These are phyloP conservation scores for Gallinago undulata DNA, from an alignment of 2,113 vertebrate genomes.

Conservation along the genomic window DNA sequence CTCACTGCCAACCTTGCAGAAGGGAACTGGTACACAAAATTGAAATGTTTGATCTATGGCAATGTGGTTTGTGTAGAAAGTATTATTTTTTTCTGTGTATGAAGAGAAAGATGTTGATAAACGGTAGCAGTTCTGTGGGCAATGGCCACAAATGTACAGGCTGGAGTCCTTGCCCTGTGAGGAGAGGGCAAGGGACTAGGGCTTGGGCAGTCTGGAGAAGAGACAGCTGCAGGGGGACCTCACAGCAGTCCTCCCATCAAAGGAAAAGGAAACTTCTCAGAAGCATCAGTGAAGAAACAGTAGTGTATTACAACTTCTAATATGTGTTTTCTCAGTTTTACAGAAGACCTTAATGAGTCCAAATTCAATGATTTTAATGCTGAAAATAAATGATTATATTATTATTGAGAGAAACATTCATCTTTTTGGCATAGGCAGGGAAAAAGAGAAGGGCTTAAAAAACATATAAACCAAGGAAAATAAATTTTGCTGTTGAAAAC, in stretches of 20 bases:
- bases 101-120: neutral
- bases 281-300: neutral
- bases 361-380: neutral
- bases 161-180: neutral
- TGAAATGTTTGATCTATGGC: neutral
- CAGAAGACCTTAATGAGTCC: neutral
- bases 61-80: neutral
- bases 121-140: accelerated
- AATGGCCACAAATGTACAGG: accelerated
- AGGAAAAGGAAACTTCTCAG: neutral
- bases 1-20: neutral
- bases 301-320: neutral
- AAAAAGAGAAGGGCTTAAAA: neutral
- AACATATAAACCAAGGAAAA: neutral
- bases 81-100: accelerated
- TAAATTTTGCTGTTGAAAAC: neutral
- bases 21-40: neutral
- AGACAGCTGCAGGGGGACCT: accelerated
- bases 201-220: neutral
- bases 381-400: neutral
- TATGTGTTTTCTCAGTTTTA: neutral
- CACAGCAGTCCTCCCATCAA: accelerated
- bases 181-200: neutral
- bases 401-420: neutral
- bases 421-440: neutral